phyloP scores from a whole-genome alignment of 2,888 invertebrate species.

The Aquatica leii region DNA sequence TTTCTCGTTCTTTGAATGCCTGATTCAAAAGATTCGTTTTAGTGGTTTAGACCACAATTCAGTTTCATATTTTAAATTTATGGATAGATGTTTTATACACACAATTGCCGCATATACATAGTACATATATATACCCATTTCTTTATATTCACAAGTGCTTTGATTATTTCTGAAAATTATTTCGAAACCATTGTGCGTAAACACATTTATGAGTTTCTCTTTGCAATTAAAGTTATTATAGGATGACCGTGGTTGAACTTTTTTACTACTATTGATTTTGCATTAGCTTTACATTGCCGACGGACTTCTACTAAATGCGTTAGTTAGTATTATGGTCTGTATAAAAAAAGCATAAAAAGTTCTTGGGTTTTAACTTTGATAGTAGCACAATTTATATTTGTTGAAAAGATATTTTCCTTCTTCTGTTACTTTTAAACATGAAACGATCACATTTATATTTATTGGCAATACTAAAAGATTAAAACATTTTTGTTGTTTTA shows the following conservation, averaged over 20 bases:
- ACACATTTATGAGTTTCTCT: no score
- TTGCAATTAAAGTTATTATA: no score
- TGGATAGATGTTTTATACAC: background rate
- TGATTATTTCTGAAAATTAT: no score
- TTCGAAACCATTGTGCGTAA: no score
- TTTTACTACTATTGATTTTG: constrained; percentile 1
- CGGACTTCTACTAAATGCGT: background rate
- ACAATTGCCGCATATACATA: no score
- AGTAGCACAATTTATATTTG: constrained; percentile 8
- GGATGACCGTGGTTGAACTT: no score
- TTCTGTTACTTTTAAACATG: no score
- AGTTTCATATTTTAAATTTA: background rate
- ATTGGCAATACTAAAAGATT: no score
- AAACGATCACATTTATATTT: no score
- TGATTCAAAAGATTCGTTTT: background rate
- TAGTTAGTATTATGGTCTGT: background rate
- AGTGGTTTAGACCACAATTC: background rate
- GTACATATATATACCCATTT: no score
- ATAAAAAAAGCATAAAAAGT: constrained; percentile 11
- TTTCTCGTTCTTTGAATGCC: background rate
- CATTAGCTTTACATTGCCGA: constrained; percentile 3
- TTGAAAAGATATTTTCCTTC: background rate
- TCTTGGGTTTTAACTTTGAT: constrained; percentile 11
- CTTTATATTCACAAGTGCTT: no score
- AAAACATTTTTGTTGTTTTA: no score